A percentile compares a stretch with the other conserved stretches of the same genome.
phyloP scores from a whole-genome alignment of 2,797 vertebrate genomes.

The Sebastes itinus region DNA sequence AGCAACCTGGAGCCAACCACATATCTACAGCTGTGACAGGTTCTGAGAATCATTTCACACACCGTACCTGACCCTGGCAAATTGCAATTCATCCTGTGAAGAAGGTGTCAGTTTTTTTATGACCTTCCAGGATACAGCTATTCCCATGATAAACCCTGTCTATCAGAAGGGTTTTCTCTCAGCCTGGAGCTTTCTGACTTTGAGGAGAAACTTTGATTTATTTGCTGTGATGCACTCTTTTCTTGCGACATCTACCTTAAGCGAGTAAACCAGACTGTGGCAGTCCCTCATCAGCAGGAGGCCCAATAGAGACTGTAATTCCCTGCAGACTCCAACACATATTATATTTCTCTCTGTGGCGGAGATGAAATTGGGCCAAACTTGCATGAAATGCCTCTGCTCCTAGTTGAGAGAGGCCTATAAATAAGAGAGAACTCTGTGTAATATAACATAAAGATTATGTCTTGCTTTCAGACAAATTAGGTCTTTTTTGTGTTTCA shows the following conservation, averaged over 20 bases:
- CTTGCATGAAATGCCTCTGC: slow-evolving; percentile 38
- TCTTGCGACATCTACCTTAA: slow-evolving; percentile 56
- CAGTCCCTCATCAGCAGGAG: slow-evolving; percentile 55
- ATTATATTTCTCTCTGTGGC: slow-evolving; percentile 50
- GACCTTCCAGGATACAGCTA: slow-evolving; percentile 67
- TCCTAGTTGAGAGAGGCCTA: slow-evolving; percentile 13
- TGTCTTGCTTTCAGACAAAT: slow-evolving; percentile 16
- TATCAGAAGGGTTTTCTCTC: slow-evolving; percentile 57
- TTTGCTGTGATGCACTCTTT: slow-evolving; percentile 56
- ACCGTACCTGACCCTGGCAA: slow-evolving; percentile 54
- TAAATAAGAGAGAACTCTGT: slow-evolving; percentile 26
- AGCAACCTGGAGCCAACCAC: slow-evolving; percentile 9
- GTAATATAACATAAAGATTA: slow-evolving; percentile 17
- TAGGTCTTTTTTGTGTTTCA: slow-evolving; percentile 10
- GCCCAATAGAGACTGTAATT: slow-evolving; percentile 49
- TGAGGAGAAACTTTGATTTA: slow-evolving; percentile 61
- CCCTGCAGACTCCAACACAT: slow-evolving; percentile 50
- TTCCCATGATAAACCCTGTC: slow-evolving; percentile 70
- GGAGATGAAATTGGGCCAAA: slow-evolving; percentile 62
- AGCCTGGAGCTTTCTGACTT: slow-evolving; percentile 52
- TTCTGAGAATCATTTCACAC: slow-evolving; percentile 34
- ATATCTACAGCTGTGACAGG: not conserved
- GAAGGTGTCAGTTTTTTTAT: slow-evolving; percentile 60
- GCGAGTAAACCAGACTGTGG: slow-evolving; percentile 43
- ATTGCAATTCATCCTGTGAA: slow-evolving; percentile 66